Evolutionary conservation across 2,797 vertebrate species (phyloP).

Genomic region (Pipistrellus pygmaeus): DNA sequence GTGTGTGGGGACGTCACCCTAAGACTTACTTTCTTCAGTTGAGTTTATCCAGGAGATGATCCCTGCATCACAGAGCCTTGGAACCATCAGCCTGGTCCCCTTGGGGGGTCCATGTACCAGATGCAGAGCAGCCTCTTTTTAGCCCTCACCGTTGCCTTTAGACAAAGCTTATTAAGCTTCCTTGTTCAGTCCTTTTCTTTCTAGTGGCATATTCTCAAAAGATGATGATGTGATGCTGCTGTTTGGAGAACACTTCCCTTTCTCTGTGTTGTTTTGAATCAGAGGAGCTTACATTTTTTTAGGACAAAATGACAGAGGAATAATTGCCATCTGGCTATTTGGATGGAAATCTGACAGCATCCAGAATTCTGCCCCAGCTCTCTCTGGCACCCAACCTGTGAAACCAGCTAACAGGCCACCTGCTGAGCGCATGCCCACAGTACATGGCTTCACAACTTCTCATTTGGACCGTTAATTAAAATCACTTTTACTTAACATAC

Average conservation of each 20-base stretch:
- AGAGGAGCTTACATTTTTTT: not conserved
- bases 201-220: not conserved
- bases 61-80: not conserved
- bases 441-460: not conserved
- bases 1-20: too few relatives aligned
- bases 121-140: not conserved
- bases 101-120: too few relatives aligned
- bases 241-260: not conserved
- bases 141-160: not conserved
- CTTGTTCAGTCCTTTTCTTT: not conserved
- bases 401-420: not conserved
- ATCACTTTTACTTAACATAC: not conserved
- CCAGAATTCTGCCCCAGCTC: not conserved
- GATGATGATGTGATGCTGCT: not conserved
- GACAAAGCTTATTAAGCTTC: not conserved
- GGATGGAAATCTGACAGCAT: slow-evolving; percentile 3
- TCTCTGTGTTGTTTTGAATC: not conserved
- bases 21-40: not conserved
- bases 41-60: not conserved
- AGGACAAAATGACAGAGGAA: not conserved
- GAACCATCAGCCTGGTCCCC: not conserved
- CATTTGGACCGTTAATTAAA: slow-evolving; percentile 34
- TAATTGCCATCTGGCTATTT: slow-evolving; percentile 53
- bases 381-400: not conserved
- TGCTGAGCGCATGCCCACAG: not conserved